These are phyloP conservation scores for Balaeniceps rex DNA, from an alignment of 2,113 vertebrate species.

Conservation along the genomic window DNA sequence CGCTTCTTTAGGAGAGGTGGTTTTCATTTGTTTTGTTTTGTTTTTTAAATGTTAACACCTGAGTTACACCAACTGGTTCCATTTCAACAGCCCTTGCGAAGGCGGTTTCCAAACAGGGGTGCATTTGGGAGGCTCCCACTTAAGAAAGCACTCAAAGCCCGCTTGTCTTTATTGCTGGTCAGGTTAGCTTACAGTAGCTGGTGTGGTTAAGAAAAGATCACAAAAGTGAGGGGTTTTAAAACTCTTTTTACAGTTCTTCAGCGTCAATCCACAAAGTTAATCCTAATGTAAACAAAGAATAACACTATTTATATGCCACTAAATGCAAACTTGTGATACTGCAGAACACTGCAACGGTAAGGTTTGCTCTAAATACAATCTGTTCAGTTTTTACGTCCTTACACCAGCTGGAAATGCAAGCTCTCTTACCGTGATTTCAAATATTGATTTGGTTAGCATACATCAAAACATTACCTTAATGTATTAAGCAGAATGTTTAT, in stretches of 20 bases:
- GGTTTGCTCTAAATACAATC: slow-evolving; percentile 45
- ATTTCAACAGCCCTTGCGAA: background rate
- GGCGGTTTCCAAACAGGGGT: background rate
- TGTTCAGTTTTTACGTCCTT: background rate
- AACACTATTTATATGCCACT: slow-evolving; percentile 46
- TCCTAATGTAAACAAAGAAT: slow-evolving; percentile 65
- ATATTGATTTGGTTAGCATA: slow-evolving; percentile 19
- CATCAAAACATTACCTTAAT: slow-evolving; percentile 39
- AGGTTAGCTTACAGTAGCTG: slow-evolving; percentile 39
- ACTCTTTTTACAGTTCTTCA: slow-evolving; percentile 55
- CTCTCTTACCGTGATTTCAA: background rate
- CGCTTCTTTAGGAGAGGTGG: background rate
- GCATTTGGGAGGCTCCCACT: background rate
- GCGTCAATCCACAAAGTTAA: slow-evolving; percentile 64
- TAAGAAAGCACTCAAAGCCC: background rate
- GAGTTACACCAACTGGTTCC: background rate
- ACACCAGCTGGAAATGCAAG: slow-evolving; percentile 35
- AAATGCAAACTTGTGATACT: slow-evolving; percentile 35
- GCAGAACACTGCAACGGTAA: background rate
- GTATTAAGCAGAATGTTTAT: slow-evolving; percentile 43
- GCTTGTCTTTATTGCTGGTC: background rate
- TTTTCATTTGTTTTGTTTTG: too few relatives aligned
- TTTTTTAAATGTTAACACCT: background rate
- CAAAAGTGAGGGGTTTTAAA: slow-evolving; percentile 44
- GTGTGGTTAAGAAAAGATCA: slow-evolving; percentile 60